phyloP scores from a whole-genome alignment of 1,140 invertebrate species.

The Diploscapter pachys region DNA sequence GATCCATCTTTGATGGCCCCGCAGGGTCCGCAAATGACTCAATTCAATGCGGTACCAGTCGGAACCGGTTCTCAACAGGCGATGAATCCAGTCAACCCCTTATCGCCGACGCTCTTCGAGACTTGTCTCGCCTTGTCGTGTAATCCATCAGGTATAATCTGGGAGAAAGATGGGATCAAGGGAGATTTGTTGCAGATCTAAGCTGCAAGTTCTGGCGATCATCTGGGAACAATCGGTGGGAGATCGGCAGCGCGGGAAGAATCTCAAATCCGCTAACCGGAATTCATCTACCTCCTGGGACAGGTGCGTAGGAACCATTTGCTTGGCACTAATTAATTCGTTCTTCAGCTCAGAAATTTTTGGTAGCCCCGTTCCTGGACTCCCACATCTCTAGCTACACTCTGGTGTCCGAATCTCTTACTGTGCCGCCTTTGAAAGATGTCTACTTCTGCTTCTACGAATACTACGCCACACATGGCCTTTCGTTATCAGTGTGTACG shows the following conservation, averaged over 20 bases:
- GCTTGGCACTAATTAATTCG: neutral
- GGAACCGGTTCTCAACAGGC: neutral
- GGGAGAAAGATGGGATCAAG: too few relatives aligned
- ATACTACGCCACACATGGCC: constrained; percentile 32
- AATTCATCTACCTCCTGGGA: constrained; percentile 36
- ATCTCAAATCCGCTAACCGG: constrained; percentile 37
- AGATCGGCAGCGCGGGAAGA: constrained; percentile 28
- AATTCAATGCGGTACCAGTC: constrained; percentile 9
- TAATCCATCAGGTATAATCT: constrained; percentile 33
- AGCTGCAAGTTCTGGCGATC: constrained; percentile 38
- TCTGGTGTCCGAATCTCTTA: constrained; percentile 26
- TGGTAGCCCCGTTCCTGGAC: constrained; percentile 34
- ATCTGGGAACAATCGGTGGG: constrained; percentile 36
- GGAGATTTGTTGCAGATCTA: constrained; percentile 12
- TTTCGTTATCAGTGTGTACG: constrained; percentile 33
- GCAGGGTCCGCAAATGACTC: neutral
- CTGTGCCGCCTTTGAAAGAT: constrained; percentile 27
- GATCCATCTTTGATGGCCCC: neutral
- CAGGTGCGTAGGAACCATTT: constrained; percentile 6
- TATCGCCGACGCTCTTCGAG: constrained; percentile 28
- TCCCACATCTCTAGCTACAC: constrained; percentile 25
- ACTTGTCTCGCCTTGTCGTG: constrained; percentile 40
- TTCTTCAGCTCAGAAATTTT: constrained; percentile 33
- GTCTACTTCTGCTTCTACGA: constrained; percentile 41
- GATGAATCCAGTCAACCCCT: neutral